Base-by-base conservation (phyloP, 2,888 invertebrate species). In the Leptinotarsa tumamoca region DNA sequence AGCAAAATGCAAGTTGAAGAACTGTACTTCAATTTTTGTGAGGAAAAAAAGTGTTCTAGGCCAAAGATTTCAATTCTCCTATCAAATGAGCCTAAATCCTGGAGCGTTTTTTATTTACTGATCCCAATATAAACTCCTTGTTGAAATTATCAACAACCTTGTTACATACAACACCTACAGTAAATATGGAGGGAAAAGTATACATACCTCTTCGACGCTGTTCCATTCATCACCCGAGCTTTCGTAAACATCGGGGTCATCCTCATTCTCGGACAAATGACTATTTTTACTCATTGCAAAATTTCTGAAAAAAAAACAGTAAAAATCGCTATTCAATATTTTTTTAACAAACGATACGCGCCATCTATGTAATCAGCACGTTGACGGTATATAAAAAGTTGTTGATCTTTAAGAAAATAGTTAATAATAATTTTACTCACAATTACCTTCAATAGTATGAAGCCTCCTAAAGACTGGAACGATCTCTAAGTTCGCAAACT, bases 191-290 rank as follows among this genome's bases (percentile, higher is more conserved):
- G 27, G 51, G 56, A 56, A 73, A 68, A 43, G 68, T n/a, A 49
- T 66, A 54, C 18, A 63, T 67, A 70, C 72, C 73, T 79, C 79
- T 76, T 77, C 75, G 75, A 78, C 80, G 70, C 79, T 80, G 52
- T 82, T 83, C 87, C 87, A 88, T 80, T 88, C 88, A 63, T 86
- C 86, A 13, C 86, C 87, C 13, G 87, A 88, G 75, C 87, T 87
- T 79, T 87, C 85, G 71, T 85, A 87, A 67, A 86, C 85, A 27
- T 85, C 84, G 54, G 87, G 88, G 77, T 88, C 87, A 72, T 88
- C 88, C 78, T 87, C 88, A 72, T 86, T 86, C 79, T 87, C 88
- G 4, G 88, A 88, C 75, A 73, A 82, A 17, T 27, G 33, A 76
- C 80, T 80, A 67, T 51, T 72, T n/a, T 67, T 72, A 67, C 56